Base-by-base conservation (phyloP, 1,140 invertebrate species). In the Tetraneura akinire region DNA sequence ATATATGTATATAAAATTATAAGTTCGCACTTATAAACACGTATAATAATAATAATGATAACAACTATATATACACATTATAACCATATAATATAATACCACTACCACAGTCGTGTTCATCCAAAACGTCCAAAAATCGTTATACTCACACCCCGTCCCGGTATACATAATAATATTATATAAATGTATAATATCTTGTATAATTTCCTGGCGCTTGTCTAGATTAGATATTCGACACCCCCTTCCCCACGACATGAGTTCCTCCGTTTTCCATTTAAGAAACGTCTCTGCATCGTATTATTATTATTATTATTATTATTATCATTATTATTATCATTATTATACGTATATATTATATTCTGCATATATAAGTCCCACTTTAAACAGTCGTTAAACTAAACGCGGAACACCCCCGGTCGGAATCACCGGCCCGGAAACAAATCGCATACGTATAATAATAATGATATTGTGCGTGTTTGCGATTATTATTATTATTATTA, bases 361-460 rank as follows among this genome's bases (percentile, higher is more conserved):
- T n/a, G n/a, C n/a, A n/a, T n/a, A n/a, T 37, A 37, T 8, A 37
- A 21, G 45, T 71, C 68, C 74, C 55, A 23, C 74, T 78, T 78
- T 78, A 78, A 60, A 78, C 37, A 57, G 74, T 78, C 74, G 62
- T 78, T 78, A 78, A 78, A 78, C 74, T 78, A 62, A 78, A 78
- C 29, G 74, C n/a, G 74, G 53, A 47, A 53, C 71, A 49, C 53
- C 26, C 21, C 21, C 45, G 26, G n/a, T n/a, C 8, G 21, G 53
- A 55, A 76, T 29, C 26, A 60, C 37, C 55, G 74, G 71, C 32
- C 37, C 55, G 71, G 71, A 76, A 76, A 76, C 71, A 42, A 76
- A 76, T 57, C 71, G 37, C 71, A 42, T 42, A 23, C 18, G 32
- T 57, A 57, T 74, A 18, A 29, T 23, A n/a, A n/a, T 66, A 42